phyloP scores from a whole-genome alignment of 2,113 vertebrate genomes.

The Datnioides undecimradiatus region DNA sequence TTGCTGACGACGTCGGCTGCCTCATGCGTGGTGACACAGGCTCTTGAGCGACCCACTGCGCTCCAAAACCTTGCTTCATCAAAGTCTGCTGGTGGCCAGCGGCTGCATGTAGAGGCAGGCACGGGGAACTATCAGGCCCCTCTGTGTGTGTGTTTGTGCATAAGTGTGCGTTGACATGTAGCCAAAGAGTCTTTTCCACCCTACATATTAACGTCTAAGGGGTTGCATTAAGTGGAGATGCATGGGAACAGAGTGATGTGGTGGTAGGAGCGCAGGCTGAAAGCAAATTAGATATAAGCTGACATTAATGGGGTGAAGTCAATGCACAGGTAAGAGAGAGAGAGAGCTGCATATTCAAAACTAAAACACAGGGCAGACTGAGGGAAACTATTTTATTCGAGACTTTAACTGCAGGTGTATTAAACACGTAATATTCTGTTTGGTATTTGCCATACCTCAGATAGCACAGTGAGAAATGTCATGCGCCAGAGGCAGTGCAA shows the following conservation, averaged over 20 bases:
- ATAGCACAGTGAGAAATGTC: slow-evolving; percentile 33
- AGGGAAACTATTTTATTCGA: slow-evolving; percentile 29
- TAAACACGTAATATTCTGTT: too few relatives aligned
- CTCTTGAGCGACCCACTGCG: slow-evolving; percentile 32
- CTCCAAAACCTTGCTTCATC: slow-evolving; percentile 40
- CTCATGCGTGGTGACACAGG: slow-evolving; percentile 58
- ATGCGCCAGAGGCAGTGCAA: slow-evolving; percentile 47
- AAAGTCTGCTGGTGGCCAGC: slow-evolving; percentile 15
- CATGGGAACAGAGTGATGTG: slow-evolving; percentile 8
- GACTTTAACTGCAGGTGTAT: slow-evolving; percentile 19
- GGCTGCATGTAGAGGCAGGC: slow-evolving; percentile 7
- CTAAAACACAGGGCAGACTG: background rate
- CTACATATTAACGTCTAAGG: slow-evolving; percentile 12
- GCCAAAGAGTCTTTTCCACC: slow-evolving; percentile 9
- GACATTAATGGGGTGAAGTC: slow-evolving; percentile 40
- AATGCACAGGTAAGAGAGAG: slow-evolving; percentile 32
- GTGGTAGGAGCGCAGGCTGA: background rate
- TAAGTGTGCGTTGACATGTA: slow-evolving; percentile 17
- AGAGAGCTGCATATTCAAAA: slow-evolving; percentile 24
- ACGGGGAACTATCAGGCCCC: background rate
- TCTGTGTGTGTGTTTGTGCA: background rate
- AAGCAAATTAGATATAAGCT: slow-evolving; percentile 50
- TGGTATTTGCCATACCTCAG: slow-evolving; percentile 35
- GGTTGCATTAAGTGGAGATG: slow-evolving; percentile 2
- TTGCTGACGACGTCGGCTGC: slow-evolving; percentile 58